Evolutionary conservation across 1,140 invertebrate genomes (phyloP), one percentile per base, ranked within the genome.

Genomic region (Drosophila leontia): DNA sequence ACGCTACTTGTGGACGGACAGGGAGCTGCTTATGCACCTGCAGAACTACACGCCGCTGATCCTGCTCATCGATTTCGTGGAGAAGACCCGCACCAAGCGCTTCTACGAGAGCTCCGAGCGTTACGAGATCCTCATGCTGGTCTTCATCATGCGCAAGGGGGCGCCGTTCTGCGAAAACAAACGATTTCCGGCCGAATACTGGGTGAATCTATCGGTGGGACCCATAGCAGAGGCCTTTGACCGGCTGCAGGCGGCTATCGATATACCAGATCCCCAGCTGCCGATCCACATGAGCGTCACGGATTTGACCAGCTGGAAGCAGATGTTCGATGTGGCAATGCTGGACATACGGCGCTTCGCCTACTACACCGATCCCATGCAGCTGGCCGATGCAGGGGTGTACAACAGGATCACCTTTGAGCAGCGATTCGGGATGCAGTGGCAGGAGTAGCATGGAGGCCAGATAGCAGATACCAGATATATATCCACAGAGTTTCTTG

Each of bases 101-200:
- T 92, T 92, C 45, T 92, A 91, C 51, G 91, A 92, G 51, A 84
- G 87, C 48, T 84, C 83, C 29, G 91, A 92, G 64, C 91, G 91
- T 15, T 92, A 92, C 9, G 91, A 92, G 62, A 92, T 92, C 13
- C 72, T 91, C 6, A 92, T 92, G 91, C 68, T 92, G 37, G 87
- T 92, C n/a, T 92, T 91, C 50, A 92, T 92, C 29, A 88, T 92
- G 77, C 86, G 91, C 8, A 92, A 91, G 56, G 84, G 86, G 4
- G 91, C 91, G 82, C 91, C 91, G 15, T 92, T 92, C 53, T 92
- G 91, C 41, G 91, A 92, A 60, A 92, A 92, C 23, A 91, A 88
- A 44, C 91, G 91, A 7, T 92, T 92, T 64, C 91, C 91, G 29
- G 84, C 78, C 1, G 91, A 92, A 29, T 92, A 92, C 48, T 92